Evolutionary conservation across 1,140 invertebrate genomes (phyloP).

Genomic region (Drosophila sproati): DNA sequence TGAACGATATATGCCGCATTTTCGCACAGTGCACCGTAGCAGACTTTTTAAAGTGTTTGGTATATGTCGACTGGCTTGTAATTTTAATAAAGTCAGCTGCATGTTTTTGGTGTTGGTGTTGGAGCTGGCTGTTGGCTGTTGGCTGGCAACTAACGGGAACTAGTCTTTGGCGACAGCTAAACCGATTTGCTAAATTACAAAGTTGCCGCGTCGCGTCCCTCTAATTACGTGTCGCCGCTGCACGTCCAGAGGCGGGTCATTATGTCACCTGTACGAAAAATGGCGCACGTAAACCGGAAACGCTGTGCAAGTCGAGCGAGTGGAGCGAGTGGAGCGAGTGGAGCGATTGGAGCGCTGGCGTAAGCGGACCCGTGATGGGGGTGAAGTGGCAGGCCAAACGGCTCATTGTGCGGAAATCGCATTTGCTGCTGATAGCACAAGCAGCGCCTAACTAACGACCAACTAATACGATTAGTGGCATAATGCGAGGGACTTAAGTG

Average conservation of each 20-base stretch:
- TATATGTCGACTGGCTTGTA: constrained; percentile 41
- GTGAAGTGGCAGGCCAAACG: constrained; percentile 15
- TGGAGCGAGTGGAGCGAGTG: background rate
- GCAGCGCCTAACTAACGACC: constrained; percentile 66
- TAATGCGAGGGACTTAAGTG: constrained; percentile 60
- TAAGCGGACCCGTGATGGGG: constrained; percentile 14
- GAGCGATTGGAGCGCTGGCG: too few species aligned
- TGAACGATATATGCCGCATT: too few species aligned
- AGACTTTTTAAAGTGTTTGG: too few species aligned
- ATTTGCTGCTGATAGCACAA: constrained; percentile 63
- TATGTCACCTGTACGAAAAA: constrained; percentile 77
- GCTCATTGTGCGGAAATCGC: constrained; percentile 76
- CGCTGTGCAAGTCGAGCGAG: constrained; percentile 22
- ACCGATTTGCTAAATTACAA: constrained; percentile 77
- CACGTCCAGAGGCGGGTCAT: constrained; percentile 59
- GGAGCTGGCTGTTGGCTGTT: background rate
- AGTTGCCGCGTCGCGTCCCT: constrained; percentile 41
- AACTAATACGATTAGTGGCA: constrained; percentile 77
- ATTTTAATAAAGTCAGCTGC: constrained; percentile 61
- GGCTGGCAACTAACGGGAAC: background rate
- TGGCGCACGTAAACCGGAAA: constrained; percentile 76
- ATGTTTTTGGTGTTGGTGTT: background rate
- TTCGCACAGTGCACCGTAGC: too few species aligned
- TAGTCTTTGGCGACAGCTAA: constrained; percentile 58
- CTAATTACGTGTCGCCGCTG: constrained; percentile 64